A percentile compares a stretch with the other conserved stretches of the same genome.
phyloP scores from a whole-genome alignment of 2,888 invertebrate species.

The Chrysolina americana region DNA sequence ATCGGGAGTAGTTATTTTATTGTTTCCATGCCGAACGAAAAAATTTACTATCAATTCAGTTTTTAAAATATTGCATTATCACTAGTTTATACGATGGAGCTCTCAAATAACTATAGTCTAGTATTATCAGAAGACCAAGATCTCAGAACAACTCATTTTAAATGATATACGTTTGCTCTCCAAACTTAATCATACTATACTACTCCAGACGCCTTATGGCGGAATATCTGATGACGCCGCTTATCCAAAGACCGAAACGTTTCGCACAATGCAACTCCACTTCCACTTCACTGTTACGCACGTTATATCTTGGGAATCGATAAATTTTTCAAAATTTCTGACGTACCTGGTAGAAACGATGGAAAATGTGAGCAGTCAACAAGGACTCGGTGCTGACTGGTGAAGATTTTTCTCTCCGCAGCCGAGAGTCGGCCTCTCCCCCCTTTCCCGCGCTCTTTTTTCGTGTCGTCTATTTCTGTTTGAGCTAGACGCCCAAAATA shows the following conservation, averaged over 20 bases:
- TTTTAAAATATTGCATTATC: no score
- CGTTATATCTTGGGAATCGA: conserved; percentile 12
- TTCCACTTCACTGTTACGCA: conserved; percentile 42
- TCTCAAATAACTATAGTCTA: no score
- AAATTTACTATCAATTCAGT: no score
- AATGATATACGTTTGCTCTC: no score
- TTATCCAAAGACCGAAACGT: conserved; percentile 6
- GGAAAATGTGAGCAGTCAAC: conserved; percentile 72
- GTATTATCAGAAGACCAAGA: no score
- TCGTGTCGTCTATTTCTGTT: conserved; percentile 42
- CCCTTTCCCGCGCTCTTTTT: conserved; percentile 11
- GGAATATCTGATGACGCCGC: conserved; percentile 3
- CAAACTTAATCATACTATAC: neutral
- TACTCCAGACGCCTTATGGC: neutral
- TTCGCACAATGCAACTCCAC: conserved; percentile 35
- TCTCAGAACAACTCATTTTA: no score
- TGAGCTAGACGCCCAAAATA: conserved; percentile 46
- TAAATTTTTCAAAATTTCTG: conserved; percentile 36
- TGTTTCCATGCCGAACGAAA: no score
- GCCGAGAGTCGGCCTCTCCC: conserved; percentile 40
- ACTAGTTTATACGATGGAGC: no score
- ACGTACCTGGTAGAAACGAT: conserved; percentile 66
- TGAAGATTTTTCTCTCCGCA: conserved; percentile 45
- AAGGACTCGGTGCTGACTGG: conserved; percentile 76
- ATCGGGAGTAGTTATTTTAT: no score